Evolutionary conservation across 2,113 vertebrate genomes (phyloP).

Genomic region (Lethenteron camtschaticum): DNA sequence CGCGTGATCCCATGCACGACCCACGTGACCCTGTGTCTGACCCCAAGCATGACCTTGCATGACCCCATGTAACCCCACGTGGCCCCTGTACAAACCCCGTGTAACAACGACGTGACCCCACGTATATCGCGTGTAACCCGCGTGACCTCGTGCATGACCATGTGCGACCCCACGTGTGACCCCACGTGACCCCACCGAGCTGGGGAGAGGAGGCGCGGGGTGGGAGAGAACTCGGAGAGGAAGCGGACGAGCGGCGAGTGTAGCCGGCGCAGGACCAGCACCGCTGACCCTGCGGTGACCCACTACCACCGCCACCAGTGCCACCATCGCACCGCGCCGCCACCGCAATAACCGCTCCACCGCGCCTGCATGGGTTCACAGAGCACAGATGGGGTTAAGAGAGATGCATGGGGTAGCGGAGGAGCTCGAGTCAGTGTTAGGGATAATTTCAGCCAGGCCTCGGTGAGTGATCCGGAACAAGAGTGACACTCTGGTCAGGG

Average conservation of each 20-base stretch:
- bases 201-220: conserved; percentile 30
- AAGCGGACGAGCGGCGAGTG: conserved; percentile 39
- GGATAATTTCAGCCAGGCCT: no score
- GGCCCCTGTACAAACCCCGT: neutral
- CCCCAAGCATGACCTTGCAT: conserved; percentile 1
- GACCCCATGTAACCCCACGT: neutral
- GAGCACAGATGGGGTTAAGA: neutral
- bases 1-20: conserved; percentile 20
- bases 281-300: conserved; percentile 26
- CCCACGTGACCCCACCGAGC: conserved; percentile 15
- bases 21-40: neutral
- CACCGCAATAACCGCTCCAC: neutral
- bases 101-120: neutral
- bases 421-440: neutral
- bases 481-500: no score
- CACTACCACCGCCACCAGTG: conserved; percentile 15
- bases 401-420: neutral
- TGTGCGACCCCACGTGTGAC: neutral
- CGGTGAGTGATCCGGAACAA: no score
- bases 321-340: conserved; percentile 32
- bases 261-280: conserved; percentile 50
- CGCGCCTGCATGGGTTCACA: no score
- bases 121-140: neutral
- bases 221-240: conserved; percentile 29
- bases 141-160: no score